Evolutionary conservation across 2,888 invertebrate species (phyloP), one percentile per base, ranked within the genome.

Genomic region (Crepidodera aurea): DNA sequence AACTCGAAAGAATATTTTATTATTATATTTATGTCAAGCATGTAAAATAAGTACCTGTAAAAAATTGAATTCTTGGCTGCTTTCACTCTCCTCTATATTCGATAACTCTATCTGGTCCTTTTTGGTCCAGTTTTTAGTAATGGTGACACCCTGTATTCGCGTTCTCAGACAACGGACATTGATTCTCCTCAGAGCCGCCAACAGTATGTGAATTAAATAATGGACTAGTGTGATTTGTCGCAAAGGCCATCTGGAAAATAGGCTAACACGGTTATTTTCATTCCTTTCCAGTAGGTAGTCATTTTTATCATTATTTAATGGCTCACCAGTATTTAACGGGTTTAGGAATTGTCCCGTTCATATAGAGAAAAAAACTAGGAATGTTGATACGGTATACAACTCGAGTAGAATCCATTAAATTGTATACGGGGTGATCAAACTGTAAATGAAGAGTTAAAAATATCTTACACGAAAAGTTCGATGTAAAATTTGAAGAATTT

Each of bases 261-360:
- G 44, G 19, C 44, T 44, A 44, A 22, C 44, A 16, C 44, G 22
- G 44, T 44, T 44, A 44, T 44, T 44, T n/a, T 22, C 22, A 44
- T 44, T 44, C 44, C 44, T 22, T 44, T 44, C 10, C 22, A 22
- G 44, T 44, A 16, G 42, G 2, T 16, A 42, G 19, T 42, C 15
- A 16, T 42, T 19, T 44, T 44, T 44, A 22, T 25, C 13, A 44
- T 44, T 25, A 44, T 44, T 44, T 44, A 44, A 44, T 19, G 22
- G n/a, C 44, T 25, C 44, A 25, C 1, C 22, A 6, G 10, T 44
- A 44, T 44, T 44, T 44, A 44, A 44, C 44, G 44, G 44, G 12
- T n/a, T 44, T 13, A 12, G 22, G 22, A 44, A 22, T 22, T 44
- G 44, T 44, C 44, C 44, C 44, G 44, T 44, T 44, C 44, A 22